Conservation (phyloP, 1,140 invertebrate species). For the Brachionus rotundiformis region DNA sequence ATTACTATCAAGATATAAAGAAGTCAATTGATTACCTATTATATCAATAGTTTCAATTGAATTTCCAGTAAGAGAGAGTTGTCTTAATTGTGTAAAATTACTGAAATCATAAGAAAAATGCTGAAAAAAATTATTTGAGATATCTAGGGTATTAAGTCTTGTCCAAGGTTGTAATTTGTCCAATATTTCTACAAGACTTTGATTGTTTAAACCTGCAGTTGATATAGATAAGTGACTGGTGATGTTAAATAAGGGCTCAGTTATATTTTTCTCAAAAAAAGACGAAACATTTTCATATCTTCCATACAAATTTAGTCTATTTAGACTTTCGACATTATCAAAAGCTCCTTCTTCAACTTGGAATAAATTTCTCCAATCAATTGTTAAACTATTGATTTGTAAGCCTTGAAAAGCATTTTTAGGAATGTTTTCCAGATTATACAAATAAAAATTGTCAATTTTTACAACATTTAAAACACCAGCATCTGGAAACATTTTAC, state of each 20-base stretch:
- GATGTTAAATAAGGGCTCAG: neutral
- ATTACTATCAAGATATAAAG: neutral
- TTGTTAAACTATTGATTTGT: neutral
- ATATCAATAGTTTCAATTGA: neutral
- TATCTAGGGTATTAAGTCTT: neutral
- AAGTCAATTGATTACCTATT: neutral
- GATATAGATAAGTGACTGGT: neutral
- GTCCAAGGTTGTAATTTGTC: neutral
- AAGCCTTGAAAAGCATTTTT: neutral
- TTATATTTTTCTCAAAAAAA: neutral
- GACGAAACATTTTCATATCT: neutral
- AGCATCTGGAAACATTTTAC: neutral
- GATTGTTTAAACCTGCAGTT: neutral
- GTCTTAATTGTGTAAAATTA: neutral
- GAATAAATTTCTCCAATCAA: neutral
- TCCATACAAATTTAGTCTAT: neutral
- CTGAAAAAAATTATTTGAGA: neutral
- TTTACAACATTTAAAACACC: neutral
- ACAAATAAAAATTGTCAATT: neutral
- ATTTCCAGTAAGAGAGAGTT: neutral
- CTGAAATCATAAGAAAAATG: slow-evolving; percentile 20
- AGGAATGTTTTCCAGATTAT: neutral
- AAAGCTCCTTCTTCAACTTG: neutral
- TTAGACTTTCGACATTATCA: neutral
- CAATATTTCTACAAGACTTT: neutral